Evolutionary conservation across 2,888 invertebrate species (phyloP).

Genomic region (Heteromurus nitidus): DNA sequence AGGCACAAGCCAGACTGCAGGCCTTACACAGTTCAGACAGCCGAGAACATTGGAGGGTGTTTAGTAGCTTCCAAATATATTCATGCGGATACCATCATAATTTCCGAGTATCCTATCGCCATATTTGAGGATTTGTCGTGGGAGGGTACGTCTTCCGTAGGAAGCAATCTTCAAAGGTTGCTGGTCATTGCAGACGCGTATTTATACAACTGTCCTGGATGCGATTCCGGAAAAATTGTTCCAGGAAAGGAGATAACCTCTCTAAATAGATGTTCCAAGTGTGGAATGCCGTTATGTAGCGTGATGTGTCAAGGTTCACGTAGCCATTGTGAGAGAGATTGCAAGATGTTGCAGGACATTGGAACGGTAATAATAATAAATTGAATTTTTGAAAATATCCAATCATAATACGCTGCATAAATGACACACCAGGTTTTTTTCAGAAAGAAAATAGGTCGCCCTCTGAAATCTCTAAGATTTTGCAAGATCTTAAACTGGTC

Average conservation of each 20-base stretch:
- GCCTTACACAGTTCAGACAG: slow-evolving; percentile 15
- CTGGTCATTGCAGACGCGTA: slow-evolving; percentile 5
- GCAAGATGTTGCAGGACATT: slow-evolving; percentile 7
- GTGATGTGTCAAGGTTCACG: neutral
- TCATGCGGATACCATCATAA: slow-evolving; percentile 20
- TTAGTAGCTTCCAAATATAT: slow-evolving; percentile 24
- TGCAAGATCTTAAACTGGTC: slow-evolving; percentile 5
- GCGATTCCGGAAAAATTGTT: slow-evolving; percentile 24
- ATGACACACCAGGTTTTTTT: neutral
- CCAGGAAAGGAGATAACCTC: neutral
- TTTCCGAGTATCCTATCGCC: slow-evolving; percentile 34
- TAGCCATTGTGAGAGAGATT: slow-evolving; percentile 11
- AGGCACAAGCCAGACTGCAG: slow-evolving; percentile 79
- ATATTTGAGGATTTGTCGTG: slow-evolving; percentile 11
- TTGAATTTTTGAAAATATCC: neutral
- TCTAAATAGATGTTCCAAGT: slow-evolving; percentile 21
- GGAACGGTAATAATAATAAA: neutral
- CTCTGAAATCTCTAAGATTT: neutral
- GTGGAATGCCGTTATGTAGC: slow-evolving; percentile 48
- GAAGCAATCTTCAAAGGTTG: too few species aligned
- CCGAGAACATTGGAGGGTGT: slow-evolving; percentile 5
- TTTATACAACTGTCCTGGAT: slow-evolving; percentile 31
- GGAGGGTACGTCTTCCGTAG: neutral
- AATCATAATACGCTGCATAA: neutral
- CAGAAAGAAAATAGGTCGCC: neutral